Evolutionary conservation across 2,888 invertebrate genomes (phyloP).

Genomic region (Rutpela maculata): DNA sequence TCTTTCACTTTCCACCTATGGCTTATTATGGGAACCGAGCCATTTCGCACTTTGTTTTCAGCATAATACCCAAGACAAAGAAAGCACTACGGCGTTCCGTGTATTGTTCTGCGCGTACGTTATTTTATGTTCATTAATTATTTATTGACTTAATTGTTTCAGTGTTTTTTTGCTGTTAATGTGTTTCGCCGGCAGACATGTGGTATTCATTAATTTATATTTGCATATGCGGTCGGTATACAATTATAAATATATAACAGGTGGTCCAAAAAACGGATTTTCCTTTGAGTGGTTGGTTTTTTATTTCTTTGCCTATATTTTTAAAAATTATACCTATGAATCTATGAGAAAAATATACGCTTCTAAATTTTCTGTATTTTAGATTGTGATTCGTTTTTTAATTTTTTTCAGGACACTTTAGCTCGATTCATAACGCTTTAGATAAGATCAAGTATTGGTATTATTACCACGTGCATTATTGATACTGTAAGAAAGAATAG

Average conservation of each 20-base stretch:
- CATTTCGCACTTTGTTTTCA: slow-evolving; percentile 27
- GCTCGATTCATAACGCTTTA: too few relatives aligned
- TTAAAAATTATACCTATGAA: too few relatives aligned
- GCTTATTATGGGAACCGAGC: slow-evolving; percentile 14
- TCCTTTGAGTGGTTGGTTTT: not conserved
- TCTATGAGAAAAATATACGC: too few relatives aligned
- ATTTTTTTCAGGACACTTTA: too few relatives aligned
- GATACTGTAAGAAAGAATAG: too few relatives aligned
- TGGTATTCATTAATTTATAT: slow-evolving; percentile 37
- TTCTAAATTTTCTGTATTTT: too few relatives aligned
- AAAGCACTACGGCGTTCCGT: slow-evolving; percentile 20
- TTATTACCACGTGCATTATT: too few relatives aligned
- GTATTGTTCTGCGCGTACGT: slow-evolving; percentile 11
- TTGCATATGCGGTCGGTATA: slow-evolving; percentile 5
- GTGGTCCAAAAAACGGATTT: not conserved
- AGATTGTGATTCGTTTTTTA: too few relatives aligned
- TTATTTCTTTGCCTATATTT: not conserved
- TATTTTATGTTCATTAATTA: slow-evolving; percentile 39
- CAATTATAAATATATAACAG: not conserved
- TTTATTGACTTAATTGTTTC: slow-evolving; percentile 43
- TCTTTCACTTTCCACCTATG: slow-evolving; percentile 10
- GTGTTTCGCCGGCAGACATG: slow-evolving; percentile 25
- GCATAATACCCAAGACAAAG: slow-evolving; percentile 23
- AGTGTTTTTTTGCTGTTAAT: slow-evolving; percentile 34
- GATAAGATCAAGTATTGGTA: too few relatives aligned